Conservation (phyloP, 2,113 vertebrate species). For the Platichthys stellatus region DNA sequence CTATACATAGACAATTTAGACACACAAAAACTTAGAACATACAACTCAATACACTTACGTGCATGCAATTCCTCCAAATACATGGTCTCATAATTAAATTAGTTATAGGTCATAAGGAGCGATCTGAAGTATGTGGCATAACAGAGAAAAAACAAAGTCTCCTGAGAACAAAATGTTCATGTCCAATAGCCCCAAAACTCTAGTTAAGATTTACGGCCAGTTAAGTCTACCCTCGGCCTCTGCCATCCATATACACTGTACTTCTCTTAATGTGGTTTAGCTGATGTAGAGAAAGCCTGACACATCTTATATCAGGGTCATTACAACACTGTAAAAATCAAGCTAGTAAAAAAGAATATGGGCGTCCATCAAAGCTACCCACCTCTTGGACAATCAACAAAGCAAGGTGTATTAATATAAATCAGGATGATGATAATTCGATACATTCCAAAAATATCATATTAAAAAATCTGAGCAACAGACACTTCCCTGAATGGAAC, state of each 20-base stretch:
- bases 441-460: too few relatives aligned
- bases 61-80: neutral
- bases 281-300: neutral
- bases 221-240: constrained; percentile 19
- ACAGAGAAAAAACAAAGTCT: constrained; percentile 13
- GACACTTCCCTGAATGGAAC: neutral
- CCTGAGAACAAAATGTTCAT: constrained; percentile 40
- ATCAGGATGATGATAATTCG: too few relatives aligned
- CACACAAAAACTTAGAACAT: neutral
- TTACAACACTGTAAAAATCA: constrained; percentile 23
- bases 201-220: constrained; percentile 31
- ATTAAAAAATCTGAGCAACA: too few relatives aligned
- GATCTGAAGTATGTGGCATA: neutral
- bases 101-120: neutral
- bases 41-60: neutral
- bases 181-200: constrained; percentile 3
- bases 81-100: neutral
- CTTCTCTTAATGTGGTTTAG: constrained; percentile 10
- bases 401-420: neutral
- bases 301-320: constrained; percentile 20
- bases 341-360: constrained; percentile 15
- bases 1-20: constrained; percentile 5
- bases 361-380: neutral
- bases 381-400: too few relatives aligned
- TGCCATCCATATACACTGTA: neutral